Evolutionary conservation across 1,140 invertebrate genomes (phyloP), one percentile per base, ranked within the genome.

Genomic region (Hormaphis cornu): DNA sequence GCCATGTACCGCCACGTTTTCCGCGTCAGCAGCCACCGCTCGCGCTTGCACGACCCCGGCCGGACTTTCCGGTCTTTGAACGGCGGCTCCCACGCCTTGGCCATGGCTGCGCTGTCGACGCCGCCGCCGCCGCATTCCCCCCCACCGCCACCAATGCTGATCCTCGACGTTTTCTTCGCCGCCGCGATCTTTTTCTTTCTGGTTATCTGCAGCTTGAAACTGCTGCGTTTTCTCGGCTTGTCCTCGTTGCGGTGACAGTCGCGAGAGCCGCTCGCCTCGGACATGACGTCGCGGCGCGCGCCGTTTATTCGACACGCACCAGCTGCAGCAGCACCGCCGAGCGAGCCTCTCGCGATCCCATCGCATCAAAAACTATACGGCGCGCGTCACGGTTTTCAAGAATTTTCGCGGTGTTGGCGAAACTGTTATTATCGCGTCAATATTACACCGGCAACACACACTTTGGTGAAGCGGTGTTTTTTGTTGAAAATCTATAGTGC

Each of bases 1-100:
- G 89, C 84, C 90, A 93, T 93, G 76, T 92, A 92, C 70, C 89
- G 82, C 90, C 90, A 93, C 20, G 90, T 92, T 79, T 93, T 93
- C 28, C 90, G 80, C 6, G 90, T 91, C 22, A 92, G 81, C 33
- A 93, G 79, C 90, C 90, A 93, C 79, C 90, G 83, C 77, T 92
- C 74, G 14, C 56, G 44, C 28, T 52, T 50, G 4, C 30, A 58
- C n/a, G n/a, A 18, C 70, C 70, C 14, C 44, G 33, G 18, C 14
- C 44, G 33, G 18, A 33, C 66, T 35, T 50, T 50, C 52, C 71
- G 56, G 70, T 74, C 48, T 71, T 72, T 37, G 42, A 69, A 53
- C 14, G 58, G 33, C 35, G 71, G 63, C 42, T 74, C 69, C 54
- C 56, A 59, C 14, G 66, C 63, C 22, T 69, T 46, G 37, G 14